These are phyloP conservation scores for Hiodon alosoides DNA, from an alignment of 2,113 vertebrate species.

Conservation along the genomic window DNA sequence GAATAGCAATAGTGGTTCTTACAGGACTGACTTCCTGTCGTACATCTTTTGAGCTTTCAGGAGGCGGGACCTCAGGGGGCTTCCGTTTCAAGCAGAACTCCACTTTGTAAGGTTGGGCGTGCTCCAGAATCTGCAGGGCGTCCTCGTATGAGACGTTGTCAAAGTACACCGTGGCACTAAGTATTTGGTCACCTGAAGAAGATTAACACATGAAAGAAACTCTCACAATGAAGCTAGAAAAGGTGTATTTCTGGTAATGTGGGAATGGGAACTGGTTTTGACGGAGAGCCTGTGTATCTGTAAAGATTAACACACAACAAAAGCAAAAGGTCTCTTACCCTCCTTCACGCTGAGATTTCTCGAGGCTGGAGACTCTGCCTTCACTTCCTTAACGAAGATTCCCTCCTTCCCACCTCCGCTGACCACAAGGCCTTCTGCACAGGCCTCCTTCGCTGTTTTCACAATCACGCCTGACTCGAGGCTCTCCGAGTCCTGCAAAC, in stretches of 20 bases:
- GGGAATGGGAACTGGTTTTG: neutral
- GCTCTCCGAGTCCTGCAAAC: slow-evolving; percentile 50
- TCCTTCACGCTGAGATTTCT: slow-evolving; percentile 78
- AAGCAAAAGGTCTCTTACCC: slow-evolving; percentile 60
- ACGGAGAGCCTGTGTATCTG: neutral
- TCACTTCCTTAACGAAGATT: slow-evolving; percentile 82
- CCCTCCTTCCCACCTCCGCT: slow-evolving; percentile 81
- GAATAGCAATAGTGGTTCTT: slow-evolving; percentile 36
- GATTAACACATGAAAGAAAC: neutral
- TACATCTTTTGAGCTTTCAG: slow-evolving; percentile 44
- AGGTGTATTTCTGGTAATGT: neutral
- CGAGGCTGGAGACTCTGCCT: slow-evolving; percentile 81
- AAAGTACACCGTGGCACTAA: slow-evolving; percentile 92
- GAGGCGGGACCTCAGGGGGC: slow-evolving; percentile 41
- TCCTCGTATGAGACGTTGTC: slow-evolving; percentile 90
- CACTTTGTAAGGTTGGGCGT: slow-evolving; percentile 84
- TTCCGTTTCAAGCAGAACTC: slow-evolving; percentile 83
- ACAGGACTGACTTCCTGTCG: slow-evolving; percentile 50
- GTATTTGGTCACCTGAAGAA: slow-evolving; percentile 81
- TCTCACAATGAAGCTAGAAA: neutral
- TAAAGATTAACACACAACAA: neutral
- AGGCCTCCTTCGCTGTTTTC: slow-evolving; percentile 73
- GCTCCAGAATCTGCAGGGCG: slow-evolving; percentile 88
- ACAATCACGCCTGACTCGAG: slow-evolving; percentile 69
- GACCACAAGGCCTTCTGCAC: slow-evolving; percentile 80